A percentile compares a stretch with the other conserved stretches of the same genome.
phyloP scores from a whole-genome alignment of 1,140 invertebrate genomes.

The Procambarus clarkii region DNA sequence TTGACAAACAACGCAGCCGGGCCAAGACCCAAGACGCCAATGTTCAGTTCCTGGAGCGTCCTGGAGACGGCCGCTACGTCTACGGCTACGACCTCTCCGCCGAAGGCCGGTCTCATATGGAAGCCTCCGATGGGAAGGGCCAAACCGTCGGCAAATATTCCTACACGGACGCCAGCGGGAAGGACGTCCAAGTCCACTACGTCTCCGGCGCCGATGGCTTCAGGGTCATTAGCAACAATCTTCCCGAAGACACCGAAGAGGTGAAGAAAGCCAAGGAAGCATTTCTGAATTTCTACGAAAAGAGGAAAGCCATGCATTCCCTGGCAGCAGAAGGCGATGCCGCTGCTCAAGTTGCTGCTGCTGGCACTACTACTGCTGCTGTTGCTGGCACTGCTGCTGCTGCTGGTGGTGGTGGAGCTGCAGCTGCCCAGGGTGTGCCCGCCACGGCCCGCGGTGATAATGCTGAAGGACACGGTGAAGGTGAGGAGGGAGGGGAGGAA shows the following conservation, averaged over 20 bases:
- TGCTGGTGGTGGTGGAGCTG: too few species aligned
- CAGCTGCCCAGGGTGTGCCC: not conserved
- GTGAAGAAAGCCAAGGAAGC: conserved; percentile 36
- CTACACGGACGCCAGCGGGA: conserved; percentile 63
- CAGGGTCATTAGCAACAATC: conserved; percentile 69
- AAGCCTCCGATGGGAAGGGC: conserved; percentile 68
- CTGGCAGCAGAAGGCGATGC: not conserved
- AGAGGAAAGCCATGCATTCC: not conserved
- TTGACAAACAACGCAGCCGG: conserved; percentile 35
- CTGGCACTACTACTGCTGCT: not conserved
- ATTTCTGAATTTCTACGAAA: conserved; percentile 47
- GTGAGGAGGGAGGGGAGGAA: conserved; percentile 15
- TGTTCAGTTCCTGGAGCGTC: conserved; percentile 59
- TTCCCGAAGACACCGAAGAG: conserved; percentile 68
- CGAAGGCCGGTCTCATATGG: conserved; percentile 50
- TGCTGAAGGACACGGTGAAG: not conserved
- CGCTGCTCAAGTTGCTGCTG: not conserved
- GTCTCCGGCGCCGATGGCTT: conserved; percentile 62
- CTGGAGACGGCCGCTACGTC: conserved; percentile 54
- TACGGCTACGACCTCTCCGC: conserved; percentile 48
- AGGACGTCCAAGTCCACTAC: conserved; percentile 68
- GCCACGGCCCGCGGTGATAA: not conserved
- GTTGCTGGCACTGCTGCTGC: not conserved
- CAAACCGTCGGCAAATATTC: conserved; percentile 69
- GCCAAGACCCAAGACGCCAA: not conserved